phyloP scores from a whole-genome alignment of 2,888 invertebrate species.

The Polia nebulosa region DNA sequence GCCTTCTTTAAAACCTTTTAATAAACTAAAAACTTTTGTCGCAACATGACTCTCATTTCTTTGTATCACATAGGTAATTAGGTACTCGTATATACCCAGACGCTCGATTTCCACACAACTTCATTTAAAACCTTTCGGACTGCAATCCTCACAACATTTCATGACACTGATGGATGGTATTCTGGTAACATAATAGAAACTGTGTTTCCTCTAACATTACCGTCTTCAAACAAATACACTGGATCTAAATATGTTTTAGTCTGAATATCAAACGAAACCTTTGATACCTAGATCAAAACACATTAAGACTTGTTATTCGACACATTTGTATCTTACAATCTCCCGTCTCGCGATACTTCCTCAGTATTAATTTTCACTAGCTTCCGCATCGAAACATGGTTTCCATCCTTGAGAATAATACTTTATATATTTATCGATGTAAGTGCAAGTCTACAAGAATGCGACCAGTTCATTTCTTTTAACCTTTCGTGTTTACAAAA shows the following conservation, averaged over 20 bases:
- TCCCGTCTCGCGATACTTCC: slow-evolving; percentile 51
- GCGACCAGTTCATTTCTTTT: slow-evolving; percentile 44
- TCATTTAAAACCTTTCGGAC: neutral
- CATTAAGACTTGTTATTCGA: slow-evolving; percentile 28
- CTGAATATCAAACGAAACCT: slow-evolving; percentile 3
- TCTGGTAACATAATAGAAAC: neutral
- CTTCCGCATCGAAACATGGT: slow-evolving; percentile 48
- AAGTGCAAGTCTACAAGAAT: slow-evolving; percentile 33
- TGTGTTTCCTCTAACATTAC: too few species aligned
- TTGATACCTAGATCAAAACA: slow-evolving; percentile 22
- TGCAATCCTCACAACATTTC: neutral
- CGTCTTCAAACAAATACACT: neutral
- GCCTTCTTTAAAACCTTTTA: neutral
- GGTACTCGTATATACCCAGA: too few species aligned
- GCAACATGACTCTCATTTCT: neutral
- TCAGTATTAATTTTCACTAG: slow-evolving; percentile 46
- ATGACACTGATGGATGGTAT: neutral
- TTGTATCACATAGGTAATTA: neutral
- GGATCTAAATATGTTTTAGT: neutral
- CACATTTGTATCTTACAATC: slow-evolving; percentile 21
- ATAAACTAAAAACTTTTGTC: neutral
- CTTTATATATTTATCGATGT: slow-evolving; percentile 16
- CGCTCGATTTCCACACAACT: neutral
- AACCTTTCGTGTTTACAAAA: slow-evolving; percentile 33
- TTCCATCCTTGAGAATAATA: slow-evolving; percentile 48